Evolutionary conservation across 2,113 vertebrate genomes (phyloP), one percentile per base, ranked within the genome.

Genomic region (Phaethon lepturus): DNA sequence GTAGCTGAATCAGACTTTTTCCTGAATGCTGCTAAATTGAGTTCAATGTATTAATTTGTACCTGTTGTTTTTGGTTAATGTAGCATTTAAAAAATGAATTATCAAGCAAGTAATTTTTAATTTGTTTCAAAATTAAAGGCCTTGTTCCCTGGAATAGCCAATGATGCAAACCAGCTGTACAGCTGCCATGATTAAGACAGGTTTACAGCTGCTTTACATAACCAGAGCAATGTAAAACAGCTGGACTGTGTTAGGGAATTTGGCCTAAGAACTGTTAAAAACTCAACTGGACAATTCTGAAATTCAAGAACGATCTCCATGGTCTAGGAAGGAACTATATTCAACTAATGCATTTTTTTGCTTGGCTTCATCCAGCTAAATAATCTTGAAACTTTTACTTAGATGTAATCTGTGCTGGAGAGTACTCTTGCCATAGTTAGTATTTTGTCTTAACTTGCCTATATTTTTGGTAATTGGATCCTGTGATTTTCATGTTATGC

Each of bases 121-220:
- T 96, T 94, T 91, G 73, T 75, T 90, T 92, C 81, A 69, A 94
- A 95, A 95, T 97, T 64, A 72, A 68, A 93, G 75, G 33, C 28
- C 68, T 75, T 88, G 52, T 87, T 97, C 64, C 49, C 24, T 94
- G 56, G 26, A 68, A 45, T 52, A 81, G 75, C 35, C 79, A 49
- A 0, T 95, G 79, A 95, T 88, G 40, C 52, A 95, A 96, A 86
- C 72, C 95, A 96, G 90, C 91, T 94, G 93, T 67, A 80, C 56
- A 59, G 17, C 44, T 92, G 79, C 72, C 86, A 38, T 75, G 86
- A 44, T 80, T 80, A 38, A 63, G 83, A n/a, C 47, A 84, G 62
- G 73, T 88, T 93, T 91, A 72, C 95, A 96, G 88, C 88, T 95
- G 89, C 44, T 93, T 89, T 89, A 49, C 64, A 79, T 95, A 92